Base-by-base conservation (phyloP, 2,113 vertebrate species). In the Megaceryle torquata region DNA sequence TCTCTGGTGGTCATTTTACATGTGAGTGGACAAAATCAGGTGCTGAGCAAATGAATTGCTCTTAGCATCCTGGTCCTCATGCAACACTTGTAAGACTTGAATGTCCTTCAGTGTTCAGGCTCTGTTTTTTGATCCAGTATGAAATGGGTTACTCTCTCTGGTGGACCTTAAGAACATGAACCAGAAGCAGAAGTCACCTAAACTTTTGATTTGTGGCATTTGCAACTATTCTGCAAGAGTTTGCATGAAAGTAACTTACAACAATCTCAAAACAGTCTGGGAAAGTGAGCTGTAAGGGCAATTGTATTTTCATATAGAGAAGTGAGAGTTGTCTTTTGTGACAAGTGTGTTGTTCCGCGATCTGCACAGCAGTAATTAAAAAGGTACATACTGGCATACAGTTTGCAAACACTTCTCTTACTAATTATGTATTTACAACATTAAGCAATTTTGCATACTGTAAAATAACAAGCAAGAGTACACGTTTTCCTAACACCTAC, bases 191-290 rank as follows among this genome's bases (percentile, higher is more conserved):
- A 65, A 96, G 76, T 48, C 90, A 81, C 41, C 44, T 33, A 56
- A 94, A 88, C 28, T 85, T 93, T 83, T 89, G 37, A 87, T 90
- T 93, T 59, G 68, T 54, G 39, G 11, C 33, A 37, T 79, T 91
- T 92, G n/a, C 74, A 85, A 72, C 24, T 59, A 63, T 44, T 80
- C 61, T 84, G 68, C 71, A 82, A 80, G 35, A 64, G 69, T 86
- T 57, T 89, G 54, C 65, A 81, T 88, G 54, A 90, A 96, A 91
- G 71, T 93, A 84, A 95, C 84, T 86, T 69, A 48, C 71, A 88
- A 41, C 41, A 78, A 41, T 60, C 89, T 93, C 69, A 87, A 92
- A 97, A 76, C 16, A 75, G 17, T 82, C 61, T 88, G 15, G 21
- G 77, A 85, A 75, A 88, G 31, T 44, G 54, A 95, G 48, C 28